Conservation (phyloP, 2,888 invertebrate genomes). For the Elmis aenea region DNA sequence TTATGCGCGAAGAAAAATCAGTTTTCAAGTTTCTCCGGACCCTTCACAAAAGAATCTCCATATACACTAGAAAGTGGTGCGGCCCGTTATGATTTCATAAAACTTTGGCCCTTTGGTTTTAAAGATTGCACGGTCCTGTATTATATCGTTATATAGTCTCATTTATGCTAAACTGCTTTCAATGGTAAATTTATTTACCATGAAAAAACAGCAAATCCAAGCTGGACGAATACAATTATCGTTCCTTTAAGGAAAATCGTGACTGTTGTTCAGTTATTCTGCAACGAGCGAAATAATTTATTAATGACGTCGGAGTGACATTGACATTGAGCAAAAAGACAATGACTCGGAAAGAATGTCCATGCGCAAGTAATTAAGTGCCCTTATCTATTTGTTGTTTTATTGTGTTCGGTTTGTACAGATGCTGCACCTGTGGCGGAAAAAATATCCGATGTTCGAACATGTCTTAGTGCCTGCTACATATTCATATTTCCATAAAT, state of each 20-base stretch:
- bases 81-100: too few species aligned
- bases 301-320: constrained; percentile 18
- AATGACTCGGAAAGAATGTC: constrained; percentile 19
- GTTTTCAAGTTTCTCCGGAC: too few species aligned
- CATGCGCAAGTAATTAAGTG: constrained; percentile 15
- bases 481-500: constrained; percentile 20
- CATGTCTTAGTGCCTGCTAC: constrained; percentile 10
- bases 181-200: too few species aligned
- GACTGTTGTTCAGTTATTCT: constrained; percentile 17
- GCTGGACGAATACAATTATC: constrained; percentile 11
- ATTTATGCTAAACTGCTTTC: too few species aligned
- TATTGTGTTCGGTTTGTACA: constrained; percentile 5
- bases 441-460: constrained; percentile 5
- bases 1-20: too few species aligned
- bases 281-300: constrained; percentile 16
- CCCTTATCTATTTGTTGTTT: constrained; percentile 13
- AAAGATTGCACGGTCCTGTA: too few species aligned
- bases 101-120: too few species aligned
- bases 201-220: constrained; percentile 1
- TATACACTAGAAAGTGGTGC: too few species aligned
- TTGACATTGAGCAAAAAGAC: constrained; percentile 21
- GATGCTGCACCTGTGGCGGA: constrained; percentile 4
- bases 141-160: too few species aligned
- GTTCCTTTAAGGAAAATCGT: constrained; percentile 20
- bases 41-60: too few species aligned